Evolutionary conservation across 2,113 vertebrate genomes (phyloP), one percentile per base, ranked within the genome.

Genomic region (Henicopernis longicauda): DNA sequence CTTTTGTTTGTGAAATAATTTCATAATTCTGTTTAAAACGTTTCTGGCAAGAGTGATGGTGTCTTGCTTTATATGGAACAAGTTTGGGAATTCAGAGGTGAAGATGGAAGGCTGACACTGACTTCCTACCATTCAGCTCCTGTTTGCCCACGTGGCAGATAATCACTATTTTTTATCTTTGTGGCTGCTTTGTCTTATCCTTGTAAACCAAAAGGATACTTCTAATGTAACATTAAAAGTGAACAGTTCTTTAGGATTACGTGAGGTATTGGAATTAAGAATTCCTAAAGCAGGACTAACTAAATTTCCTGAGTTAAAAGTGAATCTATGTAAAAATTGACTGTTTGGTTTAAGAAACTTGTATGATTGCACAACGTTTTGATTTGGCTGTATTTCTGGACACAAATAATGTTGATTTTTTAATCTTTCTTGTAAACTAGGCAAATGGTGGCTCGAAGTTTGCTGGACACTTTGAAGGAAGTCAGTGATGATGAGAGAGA

Each of bases 391-490:
- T 72, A 49, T 71, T 86, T 73, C 38, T 85, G 81, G 62, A 91
- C 36, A 45, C 94, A 82, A 93, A 95, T 92, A 82, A 76, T 88
- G 31, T 18, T 92, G 12, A 86, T 67, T 89, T 89, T 97, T 93
- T 86, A 73, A 90, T 86, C 77, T 95, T 78, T 97, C 82, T 69
- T 90, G 25, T 97, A 26, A 92, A 96, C 82, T 90, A 99, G 99
- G 98, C 99, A 99, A 98, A 99, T 99, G 99, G 99, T 99, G 98
- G 99, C 99, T 94, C 98, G 99, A 98, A 99, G 98, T 98, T 98
- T 99, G 95, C 98, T 99, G 97, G 99, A 99, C 94, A 99, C 99
- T 40, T 97, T 99, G 97, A 99, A 98, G 96, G 99, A 99, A 96
- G 98, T 99, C 93, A 99, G 98, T 44, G 99, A 99, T 93, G 99